Evolutionary conservation across 2,888 invertebrate genomes (phyloP).

Genomic region (Andricus curvator): DNA sequence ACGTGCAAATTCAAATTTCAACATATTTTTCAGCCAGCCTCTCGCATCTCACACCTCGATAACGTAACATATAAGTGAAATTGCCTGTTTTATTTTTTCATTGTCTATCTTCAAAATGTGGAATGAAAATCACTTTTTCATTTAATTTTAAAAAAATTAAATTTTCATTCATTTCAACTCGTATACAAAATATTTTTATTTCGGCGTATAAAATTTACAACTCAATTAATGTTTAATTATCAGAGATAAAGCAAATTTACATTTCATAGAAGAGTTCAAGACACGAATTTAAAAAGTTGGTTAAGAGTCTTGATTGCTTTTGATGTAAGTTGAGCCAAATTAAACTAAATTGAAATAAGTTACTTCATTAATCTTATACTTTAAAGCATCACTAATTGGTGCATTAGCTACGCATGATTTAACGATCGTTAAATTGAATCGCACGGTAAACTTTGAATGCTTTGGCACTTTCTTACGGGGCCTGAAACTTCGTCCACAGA

Average conservation of each 20-base stretch:
- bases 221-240: not conserved
- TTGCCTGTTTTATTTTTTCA: constrained; percentile 5
- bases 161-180: not conserved
- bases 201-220: not conserved
- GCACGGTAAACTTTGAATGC: constrained; percentile 48
- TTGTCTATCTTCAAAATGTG: not conserved
- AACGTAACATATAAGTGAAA: constrained; percentile 1
- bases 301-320: constrained; percentile 14
- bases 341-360: constrained; percentile 47
- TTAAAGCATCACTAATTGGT: constrained; percentile 24
- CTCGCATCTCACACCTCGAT: not conserved
- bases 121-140: not conserved
- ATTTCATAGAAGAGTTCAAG: not conserved
- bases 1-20: constrained; percentile 15
- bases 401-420: constrained; percentile 32
- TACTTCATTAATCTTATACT: constrained; percentile 47
- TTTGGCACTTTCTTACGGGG: constrained; percentile 52
- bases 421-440: constrained; percentile 51
- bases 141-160: not conserved
- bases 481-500: constrained; percentile 56
- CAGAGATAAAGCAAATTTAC: not conserved
- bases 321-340: constrained; percentile 10
- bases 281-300: not conserved
- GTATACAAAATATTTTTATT: not conserved
- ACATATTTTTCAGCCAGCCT: not conserved